These are phyloP conservation scores for Ditylenchus dipsaci DNA, from an alignment of 1,140 invertebrate species.

Conservation along the genomic window DNA sequence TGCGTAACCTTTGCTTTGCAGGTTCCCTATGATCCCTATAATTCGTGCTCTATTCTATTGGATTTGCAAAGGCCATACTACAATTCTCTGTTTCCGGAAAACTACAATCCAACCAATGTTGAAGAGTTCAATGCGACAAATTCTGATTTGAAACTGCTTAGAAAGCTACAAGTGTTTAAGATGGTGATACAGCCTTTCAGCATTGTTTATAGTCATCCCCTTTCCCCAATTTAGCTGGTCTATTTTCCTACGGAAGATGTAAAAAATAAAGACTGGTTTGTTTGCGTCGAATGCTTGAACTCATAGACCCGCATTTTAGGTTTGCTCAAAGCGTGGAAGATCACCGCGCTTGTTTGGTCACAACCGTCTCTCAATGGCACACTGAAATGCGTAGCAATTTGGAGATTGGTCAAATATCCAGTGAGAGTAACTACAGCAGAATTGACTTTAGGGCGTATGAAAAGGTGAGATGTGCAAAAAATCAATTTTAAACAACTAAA, in stretches of 20 bases:
- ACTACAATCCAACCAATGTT: conserved; percentile 17
- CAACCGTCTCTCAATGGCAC: conserved; percentile 17
- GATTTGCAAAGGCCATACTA: conserved; percentile 22
- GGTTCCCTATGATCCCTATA: conserved; percentile 26
- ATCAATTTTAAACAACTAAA: neutral
- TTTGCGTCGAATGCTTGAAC: too few species aligned
- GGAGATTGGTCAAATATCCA: neutral
- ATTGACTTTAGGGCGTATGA: neutral
- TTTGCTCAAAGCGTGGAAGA: conserved; percentile 9
- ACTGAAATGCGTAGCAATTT: conserved; percentile 11
- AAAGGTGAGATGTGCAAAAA: neutral
- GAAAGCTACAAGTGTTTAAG: conserved; percentile 3
- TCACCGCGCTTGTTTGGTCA: conserved; percentile 19
- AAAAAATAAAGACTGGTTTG: conserved; percentile 11
- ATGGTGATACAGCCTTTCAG: neutral
- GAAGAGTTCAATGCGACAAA: conserved; percentile 16
- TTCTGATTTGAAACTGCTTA: too few species aligned
- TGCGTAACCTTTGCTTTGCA: neutral
- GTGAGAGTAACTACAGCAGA: neutral
- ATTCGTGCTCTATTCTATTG: conserved; percentile 30
- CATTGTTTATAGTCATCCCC: too few species aligned
- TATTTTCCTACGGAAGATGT: neutral
- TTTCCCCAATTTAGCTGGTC: too few species aligned
- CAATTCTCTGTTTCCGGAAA: conserved; percentile 17
- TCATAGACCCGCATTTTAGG: too few species aligned